Base-by-base conservation (phyloP, 2,113 vertebrate genomes). In the Pachyramphus minor region DNA sequence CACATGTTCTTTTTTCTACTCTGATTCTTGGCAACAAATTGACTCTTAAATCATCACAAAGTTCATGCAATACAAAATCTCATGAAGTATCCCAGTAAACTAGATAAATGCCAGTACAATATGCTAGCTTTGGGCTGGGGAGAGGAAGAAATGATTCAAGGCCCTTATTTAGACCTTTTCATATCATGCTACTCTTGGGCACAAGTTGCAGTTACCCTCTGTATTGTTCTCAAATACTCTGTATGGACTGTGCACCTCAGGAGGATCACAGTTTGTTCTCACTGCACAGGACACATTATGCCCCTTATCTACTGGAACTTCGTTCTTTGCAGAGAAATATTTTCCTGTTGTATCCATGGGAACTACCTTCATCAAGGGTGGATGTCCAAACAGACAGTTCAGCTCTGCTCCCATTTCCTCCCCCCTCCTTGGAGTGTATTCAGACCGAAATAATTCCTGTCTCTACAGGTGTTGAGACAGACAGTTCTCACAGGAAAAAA, bases 31-130 rank as follows among this genome's bases (percentile, higher is more conserved):
- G 91, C 86, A 96, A 91, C 28, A 87, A 95, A 85, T 45, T n/a
- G 8, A 84, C 93, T 97, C 94, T 96, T 96, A 94, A 97, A 97
- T 96, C 93, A 93, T 93, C 91, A 94, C 58, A 95, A 96, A 96
- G 81, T 82, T 95, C 17, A 18, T 90, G 87, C 78, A 91, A 88
- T 59, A 45, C 50, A 84, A 90, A 84, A 86, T 81, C 80, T 85
- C 21, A 56, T 58, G 59, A 92, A 89, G 78, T 63, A 75, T 74
- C 16, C 50, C 21, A 15, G 86, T 89, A 97, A 98, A 97, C 90
- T 83, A 94, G 47, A 59, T 95, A 86, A 95, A 84, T 92, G 64
- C 44, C 84, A 74, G 84, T 76, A 71, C 72, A 74, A 30, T 53
- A 66, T 88, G 78, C 80, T 68, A 89, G 56, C 28, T 72, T 91